Evolutionary conservation across 2,113 vertebrate species (phyloP).

Genomic region (Aspidoscelis tigris): DNA sequence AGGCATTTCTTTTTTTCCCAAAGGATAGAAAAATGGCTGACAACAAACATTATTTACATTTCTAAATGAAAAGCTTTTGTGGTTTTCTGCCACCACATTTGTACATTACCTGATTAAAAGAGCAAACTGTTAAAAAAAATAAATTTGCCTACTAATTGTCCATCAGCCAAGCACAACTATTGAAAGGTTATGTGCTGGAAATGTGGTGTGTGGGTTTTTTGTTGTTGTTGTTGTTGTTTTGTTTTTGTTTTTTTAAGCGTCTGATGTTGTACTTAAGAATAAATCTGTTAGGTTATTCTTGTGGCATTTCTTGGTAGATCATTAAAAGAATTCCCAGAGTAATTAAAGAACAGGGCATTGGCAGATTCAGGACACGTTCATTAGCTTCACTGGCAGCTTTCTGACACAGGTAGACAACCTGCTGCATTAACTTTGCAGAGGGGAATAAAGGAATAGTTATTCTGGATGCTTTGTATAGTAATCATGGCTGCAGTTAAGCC

Average conservation of each 20-base stretch:
- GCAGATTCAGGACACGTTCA: slow-evolving; percentile 23
- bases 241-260: not conserved
- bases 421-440: slow-evolving; percentile 28
- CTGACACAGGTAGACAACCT: slow-evolving; percentile 7
- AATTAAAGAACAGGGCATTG: slow-evolving; percentile 13
- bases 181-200: not conserved
- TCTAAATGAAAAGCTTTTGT: not conserved
- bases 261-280: slow-evolving; percentile 16
- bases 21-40: not conserved
- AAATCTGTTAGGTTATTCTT: slow-evolving; percentile 23
- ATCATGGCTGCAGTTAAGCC: not conserved
- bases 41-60: not conserved
- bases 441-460: not conserved
- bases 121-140: not conserved
- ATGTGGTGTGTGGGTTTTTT: too few species aligned
- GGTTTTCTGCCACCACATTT: not conserved
- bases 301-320: slow-evolving; percentile 31
- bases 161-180: not conserved
- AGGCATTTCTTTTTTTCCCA: too few species aligned
- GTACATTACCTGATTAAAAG: slow-evolving; percentile 3
- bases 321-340: slow-evolving; percentile 39
- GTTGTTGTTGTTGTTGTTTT: too few species aligned
- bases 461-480: not conserved
- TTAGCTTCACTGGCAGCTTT: slow-evolving; percentile 12
- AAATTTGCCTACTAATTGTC: not conserved